Evolutionary conservation across 2,888 invertebrate genomes (phyloP), one percentile per base, ranked within the genome.

Genomic region (Cepaea hortensis): DNA sequence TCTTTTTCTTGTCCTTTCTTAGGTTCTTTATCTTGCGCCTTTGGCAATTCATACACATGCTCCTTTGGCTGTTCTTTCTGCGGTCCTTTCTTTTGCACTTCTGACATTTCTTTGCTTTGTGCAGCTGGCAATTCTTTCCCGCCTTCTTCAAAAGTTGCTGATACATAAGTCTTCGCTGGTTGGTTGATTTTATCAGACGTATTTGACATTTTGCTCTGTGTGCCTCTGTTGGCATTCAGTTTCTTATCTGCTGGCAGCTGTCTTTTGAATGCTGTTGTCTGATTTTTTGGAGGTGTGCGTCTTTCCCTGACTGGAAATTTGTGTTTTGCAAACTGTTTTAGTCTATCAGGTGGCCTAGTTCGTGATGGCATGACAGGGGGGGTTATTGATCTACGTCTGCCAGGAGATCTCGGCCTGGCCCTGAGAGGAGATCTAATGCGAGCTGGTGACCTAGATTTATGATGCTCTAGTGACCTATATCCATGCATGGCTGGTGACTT

Each of bases 1-100:
- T n/a, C 50, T 87, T 84, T 50, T 80, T 55, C 50, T 84, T 80
- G 48, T 87, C 50, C 35, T 75, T 35, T 35, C 35, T 35, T 35
- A 35, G 35, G 35, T 35, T 35, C 35, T 35, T 35, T 35, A 35
- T 35, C 35, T 35, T 35, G 35, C 35, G 1, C 35, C 35, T 35
- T 35, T 35, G 35, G 35, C 35, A 35, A 1, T 35, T 35, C 35
- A 1, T 35, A 1, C 1, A 35, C 35, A 35, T 35, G 35, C 35
- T 35, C 35, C 55, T 79, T 62, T 55, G 13, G 23, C 0, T 20
- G 65, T 50, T 72, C 61, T 35, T n/a, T n/a, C 48, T 62, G 61
- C 0, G 20, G 7, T 62, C 23, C 61, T 9, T 15, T 0, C 20
- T 23, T 76, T 3, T 2, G 55, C 68, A 48, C 35, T 0, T 35